Conservation (phyloP, 1,140 invertebrate species). For the Drosophila ficusphila region DNA sequence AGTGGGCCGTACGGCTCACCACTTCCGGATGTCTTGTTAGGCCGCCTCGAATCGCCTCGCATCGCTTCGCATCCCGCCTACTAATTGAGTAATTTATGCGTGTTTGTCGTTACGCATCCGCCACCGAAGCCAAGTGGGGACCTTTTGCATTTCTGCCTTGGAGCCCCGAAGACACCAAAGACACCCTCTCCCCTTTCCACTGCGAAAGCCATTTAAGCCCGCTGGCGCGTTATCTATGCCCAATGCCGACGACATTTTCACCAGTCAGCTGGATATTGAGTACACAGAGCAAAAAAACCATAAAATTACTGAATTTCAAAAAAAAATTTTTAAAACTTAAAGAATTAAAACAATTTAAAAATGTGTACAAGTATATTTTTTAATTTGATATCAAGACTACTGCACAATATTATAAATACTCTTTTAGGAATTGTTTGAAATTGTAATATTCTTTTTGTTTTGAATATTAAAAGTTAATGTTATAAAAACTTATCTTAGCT, state of each 20-base stretch:
- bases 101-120: conserved; percentile 66
- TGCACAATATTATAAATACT: no score
- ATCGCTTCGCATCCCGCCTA: conserved; percentile 55
- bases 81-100: conserved; percentile 82
- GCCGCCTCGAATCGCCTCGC: conserved; percentile 42
- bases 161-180: neutral
- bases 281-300: neutral
- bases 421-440: no score
- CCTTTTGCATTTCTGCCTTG: conserved; percentile 14
- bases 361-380: no score
- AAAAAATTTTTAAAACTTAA: no score
- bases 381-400: no score
- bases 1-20: conserved; percentile 37
- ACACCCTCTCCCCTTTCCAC: no score
- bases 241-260: conserved; percentile 58
- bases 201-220: conserved; percentile 59
- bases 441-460: no score
- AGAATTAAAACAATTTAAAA: no score
- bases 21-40: conserved; percentile 58
- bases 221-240: conserved; percentile 59
- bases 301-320: neutral
- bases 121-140: conserved; percentile 19
- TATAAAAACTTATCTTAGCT: no score
- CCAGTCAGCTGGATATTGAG: conserved; percentile 62
- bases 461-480: no score